These are phyloP conservation scores for Camelus dromedarius DNA, from an alignment of 2,113 vertebrate species.

Conservation along the genomic window DNA sequence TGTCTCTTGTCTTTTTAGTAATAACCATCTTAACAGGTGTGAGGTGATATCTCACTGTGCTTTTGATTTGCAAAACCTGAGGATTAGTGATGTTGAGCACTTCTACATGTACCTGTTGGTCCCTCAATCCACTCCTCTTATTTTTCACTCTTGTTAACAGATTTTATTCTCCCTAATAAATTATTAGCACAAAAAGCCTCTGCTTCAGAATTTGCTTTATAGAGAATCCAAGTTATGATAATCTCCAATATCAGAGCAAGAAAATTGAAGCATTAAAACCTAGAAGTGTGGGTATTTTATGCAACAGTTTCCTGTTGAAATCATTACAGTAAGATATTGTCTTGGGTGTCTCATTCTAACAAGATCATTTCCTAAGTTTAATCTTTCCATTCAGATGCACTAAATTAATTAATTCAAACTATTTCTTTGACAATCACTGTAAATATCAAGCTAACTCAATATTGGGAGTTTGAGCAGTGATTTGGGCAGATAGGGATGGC, in stretches of 20 bases:
- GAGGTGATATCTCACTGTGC: not conserved
- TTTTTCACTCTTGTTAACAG: not conserved
- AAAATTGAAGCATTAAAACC: conserved; percentile 36
- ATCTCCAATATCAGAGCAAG: not conserved
- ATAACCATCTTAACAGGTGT: not conserved
- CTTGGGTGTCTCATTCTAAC: not conserved
- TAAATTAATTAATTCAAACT: conserved; percentile 34
- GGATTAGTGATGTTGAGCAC: not conserved
- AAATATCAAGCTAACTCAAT: not conserved
- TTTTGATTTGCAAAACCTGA: not conserved
- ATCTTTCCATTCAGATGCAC: not conserved
- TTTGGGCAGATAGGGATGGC: not conserved
- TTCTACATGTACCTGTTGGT: not conserved
- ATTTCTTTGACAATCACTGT: not conserved
- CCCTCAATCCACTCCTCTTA: not conserved
- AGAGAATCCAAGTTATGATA: not conserved
- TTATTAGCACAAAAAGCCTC: not conserved
- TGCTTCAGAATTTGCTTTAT: not conserved
- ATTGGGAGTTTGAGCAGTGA: not conserved
- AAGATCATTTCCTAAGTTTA: not conserved
- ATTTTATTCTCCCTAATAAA: not conserved
- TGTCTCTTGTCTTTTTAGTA: not conserved
- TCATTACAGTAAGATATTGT: not conserved
- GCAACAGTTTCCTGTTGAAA: not conserved
- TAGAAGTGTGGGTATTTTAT: not conserved